These are phyloP conservation scores for Cyphomyrmex costatus DNA, from an alignment of 1,140 invertebrate genomes.

Conservation along the genomic window DNA sequence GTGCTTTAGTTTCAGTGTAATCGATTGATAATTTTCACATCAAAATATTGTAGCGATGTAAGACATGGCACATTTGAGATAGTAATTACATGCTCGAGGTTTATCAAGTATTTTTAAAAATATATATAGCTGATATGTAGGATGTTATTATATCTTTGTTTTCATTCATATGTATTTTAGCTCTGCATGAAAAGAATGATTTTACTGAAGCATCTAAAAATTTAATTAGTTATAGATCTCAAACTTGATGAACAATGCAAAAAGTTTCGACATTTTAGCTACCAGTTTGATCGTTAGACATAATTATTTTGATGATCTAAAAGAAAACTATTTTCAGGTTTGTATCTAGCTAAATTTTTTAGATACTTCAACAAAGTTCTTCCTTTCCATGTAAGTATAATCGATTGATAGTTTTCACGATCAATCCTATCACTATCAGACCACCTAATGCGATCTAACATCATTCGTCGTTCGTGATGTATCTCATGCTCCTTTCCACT, in stretches of 20 bases:
- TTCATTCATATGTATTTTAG: slow-evolving; percentile 7
- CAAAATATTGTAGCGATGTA: background rate
- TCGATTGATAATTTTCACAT: background rate
- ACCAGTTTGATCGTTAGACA: too few relatives aligned
- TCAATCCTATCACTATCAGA: background rate
- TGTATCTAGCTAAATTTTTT: too few relatives aligned
- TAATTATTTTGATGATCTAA: too few relatives aligned
- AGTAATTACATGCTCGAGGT: background rate
- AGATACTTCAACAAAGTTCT: too few relatives aligned
- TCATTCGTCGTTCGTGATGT: background rate
- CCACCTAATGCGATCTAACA: background rate
- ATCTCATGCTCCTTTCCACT: background rate
- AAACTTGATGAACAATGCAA: too few relatives aligned
- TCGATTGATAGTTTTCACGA: slow-evolving; percentile 6
- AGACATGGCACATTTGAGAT: background rate
- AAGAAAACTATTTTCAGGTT: too few relatives aligned
- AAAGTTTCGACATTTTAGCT: too few relatives aligned
- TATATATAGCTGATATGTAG: background rate
- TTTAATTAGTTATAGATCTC: too few relatives aligned
- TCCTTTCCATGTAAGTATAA: too few relatives aligned
- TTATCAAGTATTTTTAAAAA: background rate
- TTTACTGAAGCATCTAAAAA: too few relatives aligned
- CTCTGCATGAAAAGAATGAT: too few relatives aligned
- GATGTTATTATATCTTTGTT: background rate
- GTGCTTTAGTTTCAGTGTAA: background rate